Percentiles rank a stretch among this genome's conserved stretches.
These are phyloP conservation scores for Phaethornis superciliosus DNA, from an alignment of 2,113 vertebrate genomes.

Conservation along the genomic window DNA sequence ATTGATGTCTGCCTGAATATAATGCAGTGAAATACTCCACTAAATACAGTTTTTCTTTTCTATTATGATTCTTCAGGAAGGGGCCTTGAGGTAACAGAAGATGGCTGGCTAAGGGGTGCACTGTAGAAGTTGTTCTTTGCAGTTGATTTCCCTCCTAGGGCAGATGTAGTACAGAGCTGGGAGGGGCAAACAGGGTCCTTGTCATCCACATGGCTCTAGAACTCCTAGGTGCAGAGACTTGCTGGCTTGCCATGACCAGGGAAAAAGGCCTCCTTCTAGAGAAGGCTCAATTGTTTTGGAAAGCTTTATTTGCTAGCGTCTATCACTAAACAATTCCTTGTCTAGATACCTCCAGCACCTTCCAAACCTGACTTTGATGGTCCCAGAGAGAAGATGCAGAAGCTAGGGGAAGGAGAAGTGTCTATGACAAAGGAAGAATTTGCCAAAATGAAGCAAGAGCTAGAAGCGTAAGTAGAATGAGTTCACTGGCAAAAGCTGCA, in stretches of 20 bases:
- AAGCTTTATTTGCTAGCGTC: neutral
- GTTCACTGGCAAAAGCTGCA: neutral
- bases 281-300: neutral
- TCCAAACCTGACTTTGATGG: constrained; percentile 95
- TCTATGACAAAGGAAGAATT: constrained; percentile 98
- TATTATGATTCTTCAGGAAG: neutral
- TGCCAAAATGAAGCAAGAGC: constrained; percentile 97
- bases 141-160: neutral
- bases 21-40: neutral
- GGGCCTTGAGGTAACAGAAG: neutral
- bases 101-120: neutral
- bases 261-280: neutral
- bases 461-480: constrained; percentile 89
- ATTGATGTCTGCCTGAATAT: neutral
- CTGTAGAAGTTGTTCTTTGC: neutral
- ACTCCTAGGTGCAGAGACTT: neutral
- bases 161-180: neutral
- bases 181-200: neutral
- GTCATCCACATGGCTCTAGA: neutral
- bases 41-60: neutral
- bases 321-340: neutral
- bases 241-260: neutral
- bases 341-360: constrained; percentile 92
- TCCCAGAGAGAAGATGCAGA: constrained; percentile 97
- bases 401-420: constrained; percentile 93